Percentiles rank a stretch among this genome's conserved stretches.
These are phyloP conservation scores for Phylloscopus collybita DNA, from an alignment of 2,797 vertebrate species.

Conservation along the genomic window DNA sequence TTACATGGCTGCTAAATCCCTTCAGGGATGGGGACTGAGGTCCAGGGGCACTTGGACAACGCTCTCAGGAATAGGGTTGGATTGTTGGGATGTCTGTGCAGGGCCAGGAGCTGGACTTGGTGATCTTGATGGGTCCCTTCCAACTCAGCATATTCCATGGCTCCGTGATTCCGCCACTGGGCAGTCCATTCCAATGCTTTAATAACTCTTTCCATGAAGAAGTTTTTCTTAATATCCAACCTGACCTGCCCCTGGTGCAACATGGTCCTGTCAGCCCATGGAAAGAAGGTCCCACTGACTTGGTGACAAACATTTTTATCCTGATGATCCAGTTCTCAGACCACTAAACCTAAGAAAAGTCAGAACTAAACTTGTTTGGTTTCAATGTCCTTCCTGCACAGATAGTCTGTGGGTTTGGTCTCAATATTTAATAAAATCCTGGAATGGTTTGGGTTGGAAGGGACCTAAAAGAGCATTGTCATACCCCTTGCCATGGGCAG, in stretches of 20 bases:
- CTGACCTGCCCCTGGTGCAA: background rate
- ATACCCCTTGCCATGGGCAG: no score
- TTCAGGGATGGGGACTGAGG: background rate
- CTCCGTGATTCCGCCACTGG: no score
- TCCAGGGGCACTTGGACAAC: background rate
- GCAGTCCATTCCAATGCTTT: background rate
- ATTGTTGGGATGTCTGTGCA: background rate
- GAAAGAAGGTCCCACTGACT: background rate
- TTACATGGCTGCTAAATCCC: background rate
- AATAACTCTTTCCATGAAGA: background rate
- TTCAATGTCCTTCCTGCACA: rapidly evolving
- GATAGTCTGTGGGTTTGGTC: background rate
- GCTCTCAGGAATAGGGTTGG: background rate
- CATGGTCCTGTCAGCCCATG: rapidly evolving
- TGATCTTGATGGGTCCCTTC: background rate
- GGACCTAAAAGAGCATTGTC: no score
- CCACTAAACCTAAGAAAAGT: background rate
- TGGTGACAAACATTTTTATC: background rate
- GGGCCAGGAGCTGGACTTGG: background rate
- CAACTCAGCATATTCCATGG: background rate
- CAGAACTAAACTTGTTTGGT: background rate
- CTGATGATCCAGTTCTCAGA: background rate
- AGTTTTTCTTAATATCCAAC: background rate
- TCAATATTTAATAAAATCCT: background rate
- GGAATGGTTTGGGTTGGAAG: background rate